phyloP scores from a whole-genome alignment of 2,797 vertebrate species.

The Pseudochromis fuscus region DNA sequence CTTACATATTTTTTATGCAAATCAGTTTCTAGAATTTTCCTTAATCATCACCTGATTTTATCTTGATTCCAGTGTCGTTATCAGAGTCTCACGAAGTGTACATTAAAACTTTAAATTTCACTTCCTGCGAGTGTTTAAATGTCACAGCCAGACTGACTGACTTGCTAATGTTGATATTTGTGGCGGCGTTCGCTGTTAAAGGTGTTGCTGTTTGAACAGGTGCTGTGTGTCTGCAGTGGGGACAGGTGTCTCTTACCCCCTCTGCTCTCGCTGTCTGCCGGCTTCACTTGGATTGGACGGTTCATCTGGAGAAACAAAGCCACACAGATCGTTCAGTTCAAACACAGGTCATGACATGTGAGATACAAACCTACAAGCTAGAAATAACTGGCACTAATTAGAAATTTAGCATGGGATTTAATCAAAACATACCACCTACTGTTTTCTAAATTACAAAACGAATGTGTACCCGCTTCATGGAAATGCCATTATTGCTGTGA shows the following conservation, averaged over 20 bases:
- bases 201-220: conserved; percentile 64
- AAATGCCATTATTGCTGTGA: conserved; percentile 22
- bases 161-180: neutral
- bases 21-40: neutral
- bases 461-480: neutral
- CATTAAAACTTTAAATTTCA: neutral
- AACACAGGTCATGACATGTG: neutral
- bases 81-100: neutral
- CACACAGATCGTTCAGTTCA: conserved; percentile 18
- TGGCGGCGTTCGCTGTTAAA: neutral
- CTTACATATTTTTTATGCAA: neutral
- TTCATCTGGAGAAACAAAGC: conserved; percentile 92
- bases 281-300: conserved; percentile 98
- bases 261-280: conserved; percentile 97
- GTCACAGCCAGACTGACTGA: neutral
- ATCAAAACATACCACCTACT: conserved; percentile 1
- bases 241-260: conserved; percentile 90
- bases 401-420: neutral
- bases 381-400: no score
- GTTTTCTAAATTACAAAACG: conserved; percentile 5
- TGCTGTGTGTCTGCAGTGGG: conserved; percentile 42
- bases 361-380: no score
- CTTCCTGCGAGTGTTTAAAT: neutral
- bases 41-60: neutral
- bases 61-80: neutral